These are phyloP conservation scores for Mycteria americana DNA, from an alignment of 2,797 vertebrate genomes.

Conservation along the genomic window DNA sequence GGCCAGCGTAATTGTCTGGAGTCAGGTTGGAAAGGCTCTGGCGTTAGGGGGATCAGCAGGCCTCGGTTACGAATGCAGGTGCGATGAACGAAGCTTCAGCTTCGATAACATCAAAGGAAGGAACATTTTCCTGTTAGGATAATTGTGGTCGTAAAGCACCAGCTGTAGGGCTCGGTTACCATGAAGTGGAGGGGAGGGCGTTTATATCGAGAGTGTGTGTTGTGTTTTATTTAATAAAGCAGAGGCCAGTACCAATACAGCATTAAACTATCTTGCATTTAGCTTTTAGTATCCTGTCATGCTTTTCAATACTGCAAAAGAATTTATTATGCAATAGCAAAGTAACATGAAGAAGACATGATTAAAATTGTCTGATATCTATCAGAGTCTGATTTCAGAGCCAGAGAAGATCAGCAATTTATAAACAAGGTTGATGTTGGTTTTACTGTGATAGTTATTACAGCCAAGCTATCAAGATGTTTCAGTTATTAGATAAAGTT, in stretches of 20 bases:
- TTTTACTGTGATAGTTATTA: background rate
- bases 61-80: background rate
- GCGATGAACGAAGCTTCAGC: background rate
- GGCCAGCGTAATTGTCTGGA: accelerated
- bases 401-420: background rate
- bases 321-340: background rate
- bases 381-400: background rate
- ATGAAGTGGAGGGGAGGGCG: accelerated
- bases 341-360: background rate
- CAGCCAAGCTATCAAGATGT: background rate
- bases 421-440: background rate
- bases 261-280: background rate
- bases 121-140: too few relatives aligned
- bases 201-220: accelerated
- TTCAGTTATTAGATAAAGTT: background rate
- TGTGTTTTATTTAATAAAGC: background rate
- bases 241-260: background rate
- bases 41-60: accelerated
- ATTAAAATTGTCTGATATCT: background rate
- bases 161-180: background rate
- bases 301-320: background rate
- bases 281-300: background rate
- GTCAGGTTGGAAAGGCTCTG: accelerated
- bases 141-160: background rate
- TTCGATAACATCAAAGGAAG: accelerated